phyloP scores from a whole-genome alignment of 2,888 invertebrate species.

The Agrenia bidenticulata region DNA sequence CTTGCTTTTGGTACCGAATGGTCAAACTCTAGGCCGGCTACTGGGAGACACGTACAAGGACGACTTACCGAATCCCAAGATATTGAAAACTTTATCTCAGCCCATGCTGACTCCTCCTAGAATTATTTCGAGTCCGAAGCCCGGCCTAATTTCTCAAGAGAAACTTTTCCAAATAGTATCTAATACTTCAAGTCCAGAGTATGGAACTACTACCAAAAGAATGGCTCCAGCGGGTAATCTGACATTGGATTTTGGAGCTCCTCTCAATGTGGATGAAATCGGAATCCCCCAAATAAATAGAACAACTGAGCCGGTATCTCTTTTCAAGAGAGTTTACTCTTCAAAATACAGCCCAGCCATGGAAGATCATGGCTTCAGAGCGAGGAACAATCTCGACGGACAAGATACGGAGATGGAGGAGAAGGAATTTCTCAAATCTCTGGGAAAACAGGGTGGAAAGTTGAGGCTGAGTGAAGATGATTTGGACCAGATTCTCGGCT shows the following conservation, averaged over 20 bases:
- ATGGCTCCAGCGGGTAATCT: background rate
- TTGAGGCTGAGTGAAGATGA: conserved; percentile 26
- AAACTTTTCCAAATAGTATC: background rate
- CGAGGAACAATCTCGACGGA: conserved; percentile 22
- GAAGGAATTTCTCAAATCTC: conserved; percentile 25
- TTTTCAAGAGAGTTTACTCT: conserved; percentile 19
- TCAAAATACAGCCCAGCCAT: conserved; percentile 24
- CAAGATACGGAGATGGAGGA: background rate
- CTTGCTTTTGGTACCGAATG: conserved; percentile 86
- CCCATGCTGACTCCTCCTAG: conserved; percentile 1
- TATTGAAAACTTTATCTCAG: background rate
- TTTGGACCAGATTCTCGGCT: background rate
- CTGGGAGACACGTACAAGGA: conserved; percentile 67
- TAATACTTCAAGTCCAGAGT: background rate
- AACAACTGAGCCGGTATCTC: background rate
- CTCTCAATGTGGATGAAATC: background rate
- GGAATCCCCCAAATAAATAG: background rate
- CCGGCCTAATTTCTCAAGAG: background rate
- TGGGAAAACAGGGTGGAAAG: conserved; percentile 26
- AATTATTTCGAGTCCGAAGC: background rate
- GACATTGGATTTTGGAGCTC: background rate
- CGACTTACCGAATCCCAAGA: conserved; percentile 15
- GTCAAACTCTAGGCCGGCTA: conserved; percentile 77
- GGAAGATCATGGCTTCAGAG: conserved; percentile 27
- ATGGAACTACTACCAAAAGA: background rate